phyloP scores from a whole-genome alignment of 2,113 vertebrate species.

The Trochalopteron elliotii region DNA sequence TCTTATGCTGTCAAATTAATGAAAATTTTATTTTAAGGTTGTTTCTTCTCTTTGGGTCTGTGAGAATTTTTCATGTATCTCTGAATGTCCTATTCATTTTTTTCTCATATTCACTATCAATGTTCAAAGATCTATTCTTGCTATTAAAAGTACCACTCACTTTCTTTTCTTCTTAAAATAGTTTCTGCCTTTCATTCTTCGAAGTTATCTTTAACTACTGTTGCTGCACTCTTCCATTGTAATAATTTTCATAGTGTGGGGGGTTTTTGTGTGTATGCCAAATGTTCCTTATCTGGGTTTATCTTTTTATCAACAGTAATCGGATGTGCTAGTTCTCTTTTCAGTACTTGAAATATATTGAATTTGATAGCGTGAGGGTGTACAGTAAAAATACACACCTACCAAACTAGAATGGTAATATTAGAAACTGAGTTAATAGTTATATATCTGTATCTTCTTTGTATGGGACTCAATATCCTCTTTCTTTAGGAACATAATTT shows the following conservation, averaged over 20 bases:
- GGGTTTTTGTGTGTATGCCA: rapidly evolving
- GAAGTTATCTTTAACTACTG: not conserved
- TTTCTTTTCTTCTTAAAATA: not conserved
- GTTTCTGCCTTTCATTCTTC: not conserved
- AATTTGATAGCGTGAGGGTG: not conserved
- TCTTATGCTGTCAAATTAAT: rapidly evolving
- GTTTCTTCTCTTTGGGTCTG: not conserved
- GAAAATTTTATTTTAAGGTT: not conserved
- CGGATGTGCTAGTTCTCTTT: not conserved
- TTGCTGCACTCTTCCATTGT: not conserved
- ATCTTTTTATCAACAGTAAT: not conserved
- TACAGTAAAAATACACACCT: not conserved
- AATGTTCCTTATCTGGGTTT: not conserved
- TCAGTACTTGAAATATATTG: not conserved
- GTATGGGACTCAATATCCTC: not conserved
- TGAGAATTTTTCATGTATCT: not conserved
- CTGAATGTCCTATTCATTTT: not conserved
- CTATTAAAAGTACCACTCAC: not conserved
- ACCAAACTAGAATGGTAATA: not conserved
- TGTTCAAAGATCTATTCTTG: not conserved
- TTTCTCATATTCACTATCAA: not conserved
- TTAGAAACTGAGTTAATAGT: not conserved
- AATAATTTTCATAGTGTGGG: not conserved
- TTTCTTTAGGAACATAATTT: not conserved
- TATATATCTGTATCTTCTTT: not conserved